These are phyloP conservation scores for Melieria omissa DNA, from an alignment of 2,888 invertebrate genomes.

Conservation along the genomic window DNA sequence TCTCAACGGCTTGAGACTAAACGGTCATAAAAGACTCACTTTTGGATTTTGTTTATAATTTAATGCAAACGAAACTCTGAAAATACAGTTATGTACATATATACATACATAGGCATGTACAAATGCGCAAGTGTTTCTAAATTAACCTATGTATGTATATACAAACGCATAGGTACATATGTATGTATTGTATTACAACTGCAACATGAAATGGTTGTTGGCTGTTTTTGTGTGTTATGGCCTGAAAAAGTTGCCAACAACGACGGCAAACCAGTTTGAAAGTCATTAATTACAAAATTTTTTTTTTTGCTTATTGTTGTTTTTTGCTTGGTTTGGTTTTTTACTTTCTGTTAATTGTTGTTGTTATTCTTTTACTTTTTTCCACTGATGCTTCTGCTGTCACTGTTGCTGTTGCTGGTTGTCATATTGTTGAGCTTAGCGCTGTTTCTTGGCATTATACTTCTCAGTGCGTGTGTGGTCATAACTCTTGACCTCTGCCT, in stretches of 20 bases:
- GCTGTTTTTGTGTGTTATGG: constrained; percentile 17
- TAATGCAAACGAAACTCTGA: too few species aligned
- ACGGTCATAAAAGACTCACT: too few species aligned
- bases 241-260: not conserved
- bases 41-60: too few species aligned
- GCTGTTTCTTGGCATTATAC: too few species aligned
- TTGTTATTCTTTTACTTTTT: not conserved
- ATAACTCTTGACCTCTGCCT: too few species aligned
- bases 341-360: not conserved
- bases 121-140: too few species aligned
- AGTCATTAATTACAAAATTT: constrained; percentile 28
- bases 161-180: not conserved
- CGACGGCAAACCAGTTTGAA: constrained; percentile 33
- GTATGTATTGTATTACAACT: constrained; percentile 1
- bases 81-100: not conserved
- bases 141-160: constrained; percentile 3
- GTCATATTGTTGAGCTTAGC: not conserved
- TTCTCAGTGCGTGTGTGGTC: too few species aligned
- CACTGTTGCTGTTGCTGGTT: not conserved
- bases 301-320: constrained; percentile 26
- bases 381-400: not conserved
- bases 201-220: constrained; percentile 11
- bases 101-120: constrained; percentile 14
- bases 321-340: constrained; percentile 12
- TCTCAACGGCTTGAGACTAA: too few species aligned